Percentiles rank a stretch among this genome's conserved stretches.
phyloP scores from a whole-genome alignment of 2,113 vertebrate species.

The Aldabrachelys gigantea region DNA sequence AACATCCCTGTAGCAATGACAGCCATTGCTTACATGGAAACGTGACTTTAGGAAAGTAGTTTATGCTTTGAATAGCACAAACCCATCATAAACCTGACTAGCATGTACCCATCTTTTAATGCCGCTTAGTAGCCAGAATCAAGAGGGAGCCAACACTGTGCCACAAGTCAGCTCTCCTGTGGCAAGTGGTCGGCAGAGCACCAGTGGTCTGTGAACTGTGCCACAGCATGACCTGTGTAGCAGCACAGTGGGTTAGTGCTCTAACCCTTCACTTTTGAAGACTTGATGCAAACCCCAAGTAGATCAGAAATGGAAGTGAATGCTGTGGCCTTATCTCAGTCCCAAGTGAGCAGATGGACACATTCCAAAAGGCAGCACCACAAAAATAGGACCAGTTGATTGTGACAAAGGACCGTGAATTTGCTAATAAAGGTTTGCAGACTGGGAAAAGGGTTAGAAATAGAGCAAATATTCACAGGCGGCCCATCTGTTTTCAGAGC shows the following conservation, averaged over 20 bases:
- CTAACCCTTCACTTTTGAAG: neutral
- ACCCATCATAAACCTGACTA: too few relatives aligned
- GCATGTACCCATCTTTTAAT: neutral
- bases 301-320: neutral
- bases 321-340: neutral
- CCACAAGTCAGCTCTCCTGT: neutral
- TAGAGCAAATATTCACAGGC: neutral
- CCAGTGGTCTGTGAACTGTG: neutral
- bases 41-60: neutral
- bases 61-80: neutral
- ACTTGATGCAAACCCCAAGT: too few relatives aligned
- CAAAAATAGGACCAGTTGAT: neutral
- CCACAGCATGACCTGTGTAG: neutral
- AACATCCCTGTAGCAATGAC: neutral
- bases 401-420: neutral
- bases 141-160: neutral
- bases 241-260: neutral
- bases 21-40: neutral
- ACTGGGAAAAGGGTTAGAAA: neutral
- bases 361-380: neutral
- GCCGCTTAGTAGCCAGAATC: neutral
- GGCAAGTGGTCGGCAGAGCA: neutral
- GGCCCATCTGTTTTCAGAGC: neutral
- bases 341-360: neutral
- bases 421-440: neutral